Evolutionary conservation across 2,888 invertebrate species (phyloP).

Genomic region (Caenorhabditis sulstoni): DNA sequence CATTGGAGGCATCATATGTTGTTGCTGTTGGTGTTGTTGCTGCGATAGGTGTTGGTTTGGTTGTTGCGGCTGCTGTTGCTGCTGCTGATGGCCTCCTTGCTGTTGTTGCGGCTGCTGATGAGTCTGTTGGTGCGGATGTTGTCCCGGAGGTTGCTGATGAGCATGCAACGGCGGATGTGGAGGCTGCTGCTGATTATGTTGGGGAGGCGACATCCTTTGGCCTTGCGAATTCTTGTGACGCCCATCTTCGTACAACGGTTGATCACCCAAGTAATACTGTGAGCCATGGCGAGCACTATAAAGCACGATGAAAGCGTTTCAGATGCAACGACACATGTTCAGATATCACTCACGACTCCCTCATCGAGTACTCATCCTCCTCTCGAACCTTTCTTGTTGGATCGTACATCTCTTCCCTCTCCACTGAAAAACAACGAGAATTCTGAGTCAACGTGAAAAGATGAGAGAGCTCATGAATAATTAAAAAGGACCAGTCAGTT

Average conservation of each 20-base stretch:
- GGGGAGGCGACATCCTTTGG: constrained; percentile 46
- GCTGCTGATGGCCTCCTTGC: constrained; percentile 42
- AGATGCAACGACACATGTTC: constrained; percentile 11
- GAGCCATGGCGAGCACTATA: constrained; percentile 57
- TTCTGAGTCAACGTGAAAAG: constrained; percentile 4
- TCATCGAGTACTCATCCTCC: constrained; percentile 47
- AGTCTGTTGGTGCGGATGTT: no score
- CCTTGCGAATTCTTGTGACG: constrained; percentile 52
- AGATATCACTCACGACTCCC: constrained; percentile 40
- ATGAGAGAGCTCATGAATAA: constrained; percentile 45
- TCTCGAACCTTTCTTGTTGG: constrained; percentile 35
- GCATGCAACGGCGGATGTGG: constrained; percentile 46
- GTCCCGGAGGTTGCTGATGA: constrained; percentile 36
- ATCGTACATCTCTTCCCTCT: constrained; percentile 68
- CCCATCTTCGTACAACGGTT: constrained; percentile 59
- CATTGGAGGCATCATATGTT: constrained; percentile 39
- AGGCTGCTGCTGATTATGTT: constrained; percentile 54
- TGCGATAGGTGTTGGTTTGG: constrained; percentile 7
- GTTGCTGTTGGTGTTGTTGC: constrained; percentile 43
- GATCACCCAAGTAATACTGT: constrained; percentile 58
- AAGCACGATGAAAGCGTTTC: constrained; percentile 44
- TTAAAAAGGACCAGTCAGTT: constrained; percentile 32
- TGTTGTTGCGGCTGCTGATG: constrained; percentile 16
- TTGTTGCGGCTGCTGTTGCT: constrained; percentile 39
- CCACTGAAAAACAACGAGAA: constrained; percentile 62